Conservation (phyloP, 2,113 vertebrate species). For the Glareola pratincola region DNA sequence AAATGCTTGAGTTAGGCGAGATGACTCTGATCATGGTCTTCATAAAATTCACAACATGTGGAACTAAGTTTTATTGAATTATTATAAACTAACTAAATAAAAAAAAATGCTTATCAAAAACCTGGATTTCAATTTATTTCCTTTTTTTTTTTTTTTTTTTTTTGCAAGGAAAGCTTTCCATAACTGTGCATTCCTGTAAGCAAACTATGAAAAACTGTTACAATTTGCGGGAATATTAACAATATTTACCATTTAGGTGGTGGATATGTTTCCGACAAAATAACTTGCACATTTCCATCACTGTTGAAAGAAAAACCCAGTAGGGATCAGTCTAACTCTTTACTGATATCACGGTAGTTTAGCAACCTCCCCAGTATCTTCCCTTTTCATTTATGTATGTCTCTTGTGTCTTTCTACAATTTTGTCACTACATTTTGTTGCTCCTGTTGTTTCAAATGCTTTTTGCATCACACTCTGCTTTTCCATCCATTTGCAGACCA, state of each 20-base stretch:
- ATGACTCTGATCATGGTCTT: background rate
- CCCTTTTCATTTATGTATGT: background rate
- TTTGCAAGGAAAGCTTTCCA: background rate
- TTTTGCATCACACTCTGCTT: background rate
- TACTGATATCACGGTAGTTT: background rate
- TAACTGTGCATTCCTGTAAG: background rate
- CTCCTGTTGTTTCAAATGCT: background rate
- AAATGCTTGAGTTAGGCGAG: background rate
- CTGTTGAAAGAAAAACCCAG: background rate
- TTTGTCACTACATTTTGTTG: background rate
- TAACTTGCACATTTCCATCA: background rate
- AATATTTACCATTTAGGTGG: background rate
- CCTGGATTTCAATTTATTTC: background rate
- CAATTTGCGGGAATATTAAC: background rate
- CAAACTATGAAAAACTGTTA: background rate
- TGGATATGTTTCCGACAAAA: background rate
- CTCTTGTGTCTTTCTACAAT: background rate
- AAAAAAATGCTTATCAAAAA: background rate
- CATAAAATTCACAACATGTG: background rate
- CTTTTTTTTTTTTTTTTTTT: background rate
- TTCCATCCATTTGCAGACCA: background rate
- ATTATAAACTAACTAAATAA: background rate
- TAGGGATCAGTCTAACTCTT: background rate
- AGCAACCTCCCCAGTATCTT: background rate
- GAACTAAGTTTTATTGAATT: background rate